Percentiles rank a stretch among this genome's conserved stretches.
phyloP scores from a whole-genome alignment of 2,888 invertebrate genomes.

The Siphonodentalium dalli region DNA sequence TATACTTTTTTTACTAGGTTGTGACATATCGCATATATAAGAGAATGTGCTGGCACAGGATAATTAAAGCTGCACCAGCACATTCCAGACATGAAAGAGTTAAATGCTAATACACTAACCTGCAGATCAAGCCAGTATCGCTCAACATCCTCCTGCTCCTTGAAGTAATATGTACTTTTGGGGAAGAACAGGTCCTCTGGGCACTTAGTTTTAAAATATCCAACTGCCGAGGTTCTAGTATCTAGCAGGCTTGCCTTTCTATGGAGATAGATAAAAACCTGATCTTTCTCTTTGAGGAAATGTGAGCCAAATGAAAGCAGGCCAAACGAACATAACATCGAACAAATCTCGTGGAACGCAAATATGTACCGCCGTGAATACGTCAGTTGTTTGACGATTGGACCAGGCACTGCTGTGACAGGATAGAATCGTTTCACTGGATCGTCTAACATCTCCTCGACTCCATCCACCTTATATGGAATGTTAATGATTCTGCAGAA shows the following conservation, averaged over 20 bases:
- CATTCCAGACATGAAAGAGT: too few species aligned
- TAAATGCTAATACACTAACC: constrained; percentile 73
- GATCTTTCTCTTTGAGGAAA: constrained; percentile 74
- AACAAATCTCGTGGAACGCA: constrained; percentile 70
- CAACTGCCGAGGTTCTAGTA: constrained; percentile 72
- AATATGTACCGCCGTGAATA: constrained; percentile 71
- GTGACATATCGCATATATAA: too few species aligned
- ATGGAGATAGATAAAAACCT: constrained; percentile 75
- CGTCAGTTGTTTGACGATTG: constrained; percentile 69
- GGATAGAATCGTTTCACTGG: constrained; percentile 74
- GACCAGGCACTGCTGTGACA: constrained; percentile 70
- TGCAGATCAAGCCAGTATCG: constrained; percentile 72
- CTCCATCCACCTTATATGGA: constrained; percentile 68
- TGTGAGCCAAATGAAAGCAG: constrained; percentile 75
- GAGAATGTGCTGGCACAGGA: too few species aligned
- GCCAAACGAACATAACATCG: constrained; percentile 73
- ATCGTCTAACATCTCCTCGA: constrained; percentile 72
- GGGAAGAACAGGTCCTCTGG: constrained; percentile 72
- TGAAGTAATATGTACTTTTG: constrained; percentile 70
- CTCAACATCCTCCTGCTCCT: constrained; percentile 69
- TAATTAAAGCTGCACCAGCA: too few species aligned
- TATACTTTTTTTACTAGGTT: too few species aligned
- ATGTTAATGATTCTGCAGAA: constrained; percentile 75
- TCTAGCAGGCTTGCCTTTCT: constrained; percentile 72
- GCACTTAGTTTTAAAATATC: constrained; percentile 73